These are phyloP conservation scores for Arvicola amphibius DNA, from an alignment of 2,797 vertebrate genomes.

Conservation along the genomic window DNA sequence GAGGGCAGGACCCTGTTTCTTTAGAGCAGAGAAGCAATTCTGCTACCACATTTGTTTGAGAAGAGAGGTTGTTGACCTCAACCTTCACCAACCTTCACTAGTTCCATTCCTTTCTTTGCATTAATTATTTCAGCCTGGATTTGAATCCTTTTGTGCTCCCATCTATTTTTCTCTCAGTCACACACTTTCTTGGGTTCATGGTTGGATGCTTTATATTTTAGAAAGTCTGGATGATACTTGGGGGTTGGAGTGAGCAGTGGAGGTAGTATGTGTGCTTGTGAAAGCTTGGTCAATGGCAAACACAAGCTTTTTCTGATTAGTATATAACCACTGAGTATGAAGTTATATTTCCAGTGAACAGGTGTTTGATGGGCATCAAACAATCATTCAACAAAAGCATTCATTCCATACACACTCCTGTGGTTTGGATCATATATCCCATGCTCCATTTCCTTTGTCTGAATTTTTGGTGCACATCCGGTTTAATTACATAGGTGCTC, in stretches of 20 bases:
- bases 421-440: conserved; percentile 54
- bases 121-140: conserved; percentile 70
- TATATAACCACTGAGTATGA: neutral
- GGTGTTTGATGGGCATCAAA: conserved; percentile 29
- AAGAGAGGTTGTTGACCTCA: conserved; percentile 53
- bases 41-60: conserved; percentile 48
- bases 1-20: neutral
- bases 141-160: conserved; percentile 66
- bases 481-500: conserved; percentile 29
- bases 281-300: neutral
- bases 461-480: neutral
- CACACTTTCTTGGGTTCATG: neutral
- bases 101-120: conserved; percentile 51
- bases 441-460: conserved; percentile 53
- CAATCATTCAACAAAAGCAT: neutral
- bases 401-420: conserved; percentile 7
- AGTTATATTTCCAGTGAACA: conserved; percentile 46
- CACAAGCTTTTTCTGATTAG: conserved; percentile 47
- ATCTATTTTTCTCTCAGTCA: conserved; percentile 19
- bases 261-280: neutral
- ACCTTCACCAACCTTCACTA: conserved; percentile 67
- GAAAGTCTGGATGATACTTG: neutral
- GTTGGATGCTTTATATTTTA: neutral
- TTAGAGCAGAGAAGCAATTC: conserved; percentile 1
- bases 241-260: neutral